Base-by-base conservation (phyloP, 64 coral and sea anemone genomes). In the Stylophora pistillata region DNA sequence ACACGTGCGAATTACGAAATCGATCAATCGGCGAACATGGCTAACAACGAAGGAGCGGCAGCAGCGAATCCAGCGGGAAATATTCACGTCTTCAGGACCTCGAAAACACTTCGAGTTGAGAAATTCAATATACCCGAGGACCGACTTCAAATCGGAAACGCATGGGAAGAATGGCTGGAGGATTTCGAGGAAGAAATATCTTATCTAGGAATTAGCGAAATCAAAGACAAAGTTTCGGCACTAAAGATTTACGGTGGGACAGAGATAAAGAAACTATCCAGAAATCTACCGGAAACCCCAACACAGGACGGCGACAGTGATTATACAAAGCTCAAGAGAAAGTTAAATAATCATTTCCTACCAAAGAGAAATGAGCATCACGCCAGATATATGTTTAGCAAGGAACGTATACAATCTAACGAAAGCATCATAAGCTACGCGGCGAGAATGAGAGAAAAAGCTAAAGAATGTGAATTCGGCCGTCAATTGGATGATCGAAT, bases 141-240 rank as follows among this genome's bases (percentile, higher is more conserved):
- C n/a, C n/a, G n/a, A n/a, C n/a, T n/a, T n/a, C n/a, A n/a, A n/a
- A n/a, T 86, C 15, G 71, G 72, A 52, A 57, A 55, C 62, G 33
- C 54, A 5, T 85, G 80, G 89, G 32, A 91, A 77, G 89, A 91
- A 20, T 85, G 89, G 79, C n/a, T n/a, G n/a, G n/a, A n/a, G n/a
- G n/a, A n/a, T n/a, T n/a, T n/a, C n/a, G 15, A 85, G 18, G 70
- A 92, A 53, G 86, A 88, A 30, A 59, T 27, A 1, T 12, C 16
- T 18, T 88, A 75, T 84, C 76, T 82, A 18, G 28, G 81, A 93
- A 81, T 82, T 16, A 82, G 1, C 0, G 75, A 73, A 10, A 31
- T 65, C 30, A 78, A 53, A 68, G 74, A 79, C 34, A 18, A 77
- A 55, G 21, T 68, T 10, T 78, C 74, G 21, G 69, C 85, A 0